Conservation (phyloP, 2,113 vertebrate genomes). For the Triplophysa rosa region DNA sequence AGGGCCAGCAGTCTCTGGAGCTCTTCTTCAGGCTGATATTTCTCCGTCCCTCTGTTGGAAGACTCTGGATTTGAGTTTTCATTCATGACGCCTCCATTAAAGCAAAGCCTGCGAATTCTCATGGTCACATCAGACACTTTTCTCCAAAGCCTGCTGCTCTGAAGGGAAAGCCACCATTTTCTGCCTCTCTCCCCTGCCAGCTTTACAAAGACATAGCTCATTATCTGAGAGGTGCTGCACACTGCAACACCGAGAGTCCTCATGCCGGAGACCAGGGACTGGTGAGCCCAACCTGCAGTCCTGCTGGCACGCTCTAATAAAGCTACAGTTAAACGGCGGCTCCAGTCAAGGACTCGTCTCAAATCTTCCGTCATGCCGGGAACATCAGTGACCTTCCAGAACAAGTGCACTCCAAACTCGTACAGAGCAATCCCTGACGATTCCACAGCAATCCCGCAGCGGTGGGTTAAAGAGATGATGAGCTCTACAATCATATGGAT, state of each 20-base stretch:
- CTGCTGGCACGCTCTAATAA: slow-evolving; percentile 61
- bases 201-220: slow-evolving; percentile 52
- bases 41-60: slow-evolving; percentile 63
- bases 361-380: slow-evolving; percentile 71
- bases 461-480: slow-evolving; percentile 79
- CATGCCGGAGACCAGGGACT: slow-evolving; percentile 70
- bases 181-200: slow-evolving; percentile 65
- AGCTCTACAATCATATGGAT: slow-evolving; percentile 83
- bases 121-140: slow-evolving; percentile 59
- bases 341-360: slow-evolving; percentile 62
- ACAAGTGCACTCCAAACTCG: slow-evolving; percentile 71
- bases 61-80: slow-evolving; percentile 60
- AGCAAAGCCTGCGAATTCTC: slow-evolving; percentile 58
- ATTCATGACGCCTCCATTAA: slow-evolving; percentile 41
- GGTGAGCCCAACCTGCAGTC: slow-evolving; percentile 58
- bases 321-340: slow-evolving; percentile 61
- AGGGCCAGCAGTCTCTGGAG: slow-evolving; percentile 84
- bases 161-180: slow-evolving; percentile 69
- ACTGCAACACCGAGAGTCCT: slow-evolving; percentile 72
- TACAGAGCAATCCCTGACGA: slow-evolving; percentile 75
- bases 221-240: slow-evolving; percentile 70
- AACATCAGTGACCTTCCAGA: slow-evolving; percentile 71
- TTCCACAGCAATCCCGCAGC: slow-evolving; percentile 79
- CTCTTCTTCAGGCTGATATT: slow-evolving; percentile 77
- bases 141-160: slow-evolving; percentile 72